phyloP scores from a whole-genome alignment of 2,113 vertebrate species.

The Quiscalus mexicanus region DNA sequence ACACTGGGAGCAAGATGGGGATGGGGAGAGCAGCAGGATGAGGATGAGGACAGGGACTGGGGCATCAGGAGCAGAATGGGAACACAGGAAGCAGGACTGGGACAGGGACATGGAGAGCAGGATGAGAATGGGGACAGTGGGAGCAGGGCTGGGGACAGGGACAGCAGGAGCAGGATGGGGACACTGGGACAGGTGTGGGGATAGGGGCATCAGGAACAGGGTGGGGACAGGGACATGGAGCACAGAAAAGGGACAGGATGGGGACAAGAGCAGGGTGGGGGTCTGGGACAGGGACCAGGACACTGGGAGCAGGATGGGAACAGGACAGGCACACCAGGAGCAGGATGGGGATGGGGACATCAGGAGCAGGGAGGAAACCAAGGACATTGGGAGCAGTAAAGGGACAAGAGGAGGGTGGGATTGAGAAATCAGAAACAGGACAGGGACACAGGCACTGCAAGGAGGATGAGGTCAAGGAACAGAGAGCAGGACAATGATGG shows the following conservation, averaged over 20 bases:
- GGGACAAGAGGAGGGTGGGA: background rate
- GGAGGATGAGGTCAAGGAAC: background rate
- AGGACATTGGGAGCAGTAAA: too few relatives aligned
- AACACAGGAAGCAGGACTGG: background rate
- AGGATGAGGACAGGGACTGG: background rate
- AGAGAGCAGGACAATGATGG: background rate
- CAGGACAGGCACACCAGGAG: background rate
- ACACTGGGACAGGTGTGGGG: background rate
- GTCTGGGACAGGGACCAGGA: background rate
- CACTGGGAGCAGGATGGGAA: background rate
- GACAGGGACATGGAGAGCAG: background rate
- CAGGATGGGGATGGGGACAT: background rate
- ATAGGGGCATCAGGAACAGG: background rate
- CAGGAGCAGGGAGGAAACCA: background rate
- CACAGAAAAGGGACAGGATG: background rate
- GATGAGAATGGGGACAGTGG: background rate
- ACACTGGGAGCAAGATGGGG: too few relatives aligned
- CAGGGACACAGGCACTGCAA: background rate
- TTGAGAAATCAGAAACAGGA: background rate
- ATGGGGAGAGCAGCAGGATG: background rate
- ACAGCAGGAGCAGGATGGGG: too few relatives aligned
- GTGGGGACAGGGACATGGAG: background rate
- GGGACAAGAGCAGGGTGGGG: background rate
- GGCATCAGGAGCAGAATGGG: background rate
- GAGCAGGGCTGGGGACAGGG: background rate